phyloP scores from a whole-genome alignment of 2,888 invertebrate genomes.

The Pseudoips prasinana region DNA sequence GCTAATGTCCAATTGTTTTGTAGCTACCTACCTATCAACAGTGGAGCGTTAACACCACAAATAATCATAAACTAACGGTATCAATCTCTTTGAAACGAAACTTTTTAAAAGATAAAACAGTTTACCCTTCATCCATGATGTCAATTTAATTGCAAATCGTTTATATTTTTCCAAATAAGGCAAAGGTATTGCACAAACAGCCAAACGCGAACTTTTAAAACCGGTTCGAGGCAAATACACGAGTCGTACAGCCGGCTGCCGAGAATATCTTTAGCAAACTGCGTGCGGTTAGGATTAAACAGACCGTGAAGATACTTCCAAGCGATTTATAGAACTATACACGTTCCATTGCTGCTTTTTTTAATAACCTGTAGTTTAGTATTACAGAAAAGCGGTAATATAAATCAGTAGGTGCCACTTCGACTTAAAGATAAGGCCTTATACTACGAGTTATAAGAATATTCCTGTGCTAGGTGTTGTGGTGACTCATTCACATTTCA shows the following conservation, averaged over 20 bases:
- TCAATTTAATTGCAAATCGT: constrained; percentile 33
- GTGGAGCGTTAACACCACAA: too few relatives aligned
- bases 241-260: constrained; percentile 55
- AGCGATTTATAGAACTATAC: neutral
- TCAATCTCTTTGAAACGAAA: neutral
- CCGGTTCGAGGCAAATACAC: constrained; percentile 40
- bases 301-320: constrained; percentile 27
- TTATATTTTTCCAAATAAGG: constrained; percentile 31
- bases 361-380: too few relatives aligned
- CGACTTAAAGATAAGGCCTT: neutral
- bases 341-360: constrained; percentile 30
- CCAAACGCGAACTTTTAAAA: constrained; percentile 39
- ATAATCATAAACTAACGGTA: constrained; percentile 2
- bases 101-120: constrained; percentile 1
- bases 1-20: too few relatives aligned
- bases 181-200: constrained; percentile 32
- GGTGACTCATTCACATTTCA: constrained; percentile 25
- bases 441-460: constrained; percentile 9
- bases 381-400: too few relatives aligned
- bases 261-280: constrained; percentile 63
- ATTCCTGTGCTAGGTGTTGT: constrained; percentile 8
- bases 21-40: too few relatives aligned
- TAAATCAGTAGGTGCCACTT: too few relatives aligned
- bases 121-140: constrained; percentile 61
- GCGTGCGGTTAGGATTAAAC: constrained; percentile 42